These are phyloP conservation scores for Fragum whitleyi DNA, from an alignment of 2,888 invertebrate genomes.

Conservation along the genomic window DNA sequence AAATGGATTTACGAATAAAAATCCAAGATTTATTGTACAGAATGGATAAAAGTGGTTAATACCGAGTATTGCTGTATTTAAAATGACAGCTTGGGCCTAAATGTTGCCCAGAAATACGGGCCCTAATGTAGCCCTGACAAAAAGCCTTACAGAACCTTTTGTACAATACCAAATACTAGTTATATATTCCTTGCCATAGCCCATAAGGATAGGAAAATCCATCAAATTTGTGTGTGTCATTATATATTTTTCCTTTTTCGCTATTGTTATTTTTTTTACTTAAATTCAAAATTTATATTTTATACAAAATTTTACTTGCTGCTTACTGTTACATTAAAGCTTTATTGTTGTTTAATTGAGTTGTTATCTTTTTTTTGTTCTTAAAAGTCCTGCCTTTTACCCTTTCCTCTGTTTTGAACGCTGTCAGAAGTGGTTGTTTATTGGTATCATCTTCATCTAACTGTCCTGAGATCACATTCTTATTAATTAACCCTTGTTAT, in stretches of 20 bases:
- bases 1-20: background rate
- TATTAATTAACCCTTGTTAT: too few species aligned
- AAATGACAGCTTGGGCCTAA: background rate
- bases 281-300: background rate
- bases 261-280: background rate
- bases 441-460: too few species aligned
- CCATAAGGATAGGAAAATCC: background rate
- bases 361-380: too few species aligned
- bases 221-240: background rate
- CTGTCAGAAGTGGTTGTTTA: too few species aligned
- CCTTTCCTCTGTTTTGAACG: too few species aligned
- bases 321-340: background rate
- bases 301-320: conserved; percentile 1
- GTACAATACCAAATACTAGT: background rate
- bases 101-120: too few species aligned
- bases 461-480: too few species aligned
- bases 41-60: background rate
- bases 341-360: background rate
- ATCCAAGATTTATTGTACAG: background rate
- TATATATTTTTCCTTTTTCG: background rate
- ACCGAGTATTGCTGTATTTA: background rate
- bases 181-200: background rate
- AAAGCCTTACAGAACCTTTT: background rate
- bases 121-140: too few species aligned
- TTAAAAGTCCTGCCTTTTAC: too few species aligned